A percentile compares a stretch with the other conserved stretches of the same genome.
phyloP scores from a whole-genome alignment of 1,140 invertebrate genomes.

The Colletes latitarsis region DNA sequence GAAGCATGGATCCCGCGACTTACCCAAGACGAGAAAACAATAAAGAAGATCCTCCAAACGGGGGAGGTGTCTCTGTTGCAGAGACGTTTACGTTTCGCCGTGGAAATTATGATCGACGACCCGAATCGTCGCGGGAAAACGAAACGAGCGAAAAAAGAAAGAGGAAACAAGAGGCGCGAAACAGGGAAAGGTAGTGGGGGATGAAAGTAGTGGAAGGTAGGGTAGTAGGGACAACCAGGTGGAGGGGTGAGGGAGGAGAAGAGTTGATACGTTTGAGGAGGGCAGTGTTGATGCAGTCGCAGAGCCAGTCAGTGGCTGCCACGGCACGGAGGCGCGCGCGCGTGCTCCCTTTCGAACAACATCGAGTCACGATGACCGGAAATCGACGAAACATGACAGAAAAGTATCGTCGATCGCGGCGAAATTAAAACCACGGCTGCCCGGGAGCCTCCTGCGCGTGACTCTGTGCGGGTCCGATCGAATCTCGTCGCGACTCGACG shows the following conservation, averaged over 20 bases:
- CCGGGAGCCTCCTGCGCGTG: too few relatives aligned
- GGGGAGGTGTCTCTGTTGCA: fast-evolving
- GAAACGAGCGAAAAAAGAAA: not conserved
- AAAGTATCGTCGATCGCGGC: conserved; percentile 14
- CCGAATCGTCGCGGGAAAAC: not conserved
- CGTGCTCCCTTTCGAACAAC: conserved; percentile 35
- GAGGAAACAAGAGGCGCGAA: conserved; percentile 18
- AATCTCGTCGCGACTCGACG: not conserved
- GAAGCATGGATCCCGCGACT: not conserved
- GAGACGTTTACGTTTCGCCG: not conserved
- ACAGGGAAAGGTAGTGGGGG: not conserved
- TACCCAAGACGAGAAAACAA: not conserved
- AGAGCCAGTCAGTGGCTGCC: conserved; percentile 72
- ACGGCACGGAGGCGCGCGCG: conserved; percentile 68
- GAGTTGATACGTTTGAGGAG: conserved; percentile 66
- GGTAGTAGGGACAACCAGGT: conserved; percentile 36
- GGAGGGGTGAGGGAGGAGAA: conserved; percentile 32
- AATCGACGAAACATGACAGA: conserved; percentile 31
- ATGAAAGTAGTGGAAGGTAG: conserved; percentile 27
- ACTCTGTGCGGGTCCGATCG: not conserved
- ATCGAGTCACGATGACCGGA: not conserved
- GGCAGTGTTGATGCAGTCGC: conserved; percentile 71
- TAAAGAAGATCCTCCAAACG: not conserved
- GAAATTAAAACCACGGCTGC: not conserved
- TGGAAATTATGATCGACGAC: conserved; percentile 8